phyloP scores from a whole-genome alignment of 2,797 vertebrate genomes.

The Adrianichthys oophorus region DNA sequence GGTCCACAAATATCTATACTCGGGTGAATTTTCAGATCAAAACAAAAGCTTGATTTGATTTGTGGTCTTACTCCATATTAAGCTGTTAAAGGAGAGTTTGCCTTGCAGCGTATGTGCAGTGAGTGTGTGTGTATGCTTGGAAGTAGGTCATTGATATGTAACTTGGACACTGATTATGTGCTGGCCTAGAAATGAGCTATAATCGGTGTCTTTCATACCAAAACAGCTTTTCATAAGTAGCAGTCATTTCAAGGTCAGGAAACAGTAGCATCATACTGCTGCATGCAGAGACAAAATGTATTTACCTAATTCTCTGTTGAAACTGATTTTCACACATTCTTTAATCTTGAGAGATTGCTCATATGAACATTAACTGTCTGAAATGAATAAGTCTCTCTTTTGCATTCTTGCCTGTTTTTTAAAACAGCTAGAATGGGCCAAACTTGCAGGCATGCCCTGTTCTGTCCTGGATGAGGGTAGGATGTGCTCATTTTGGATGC shows the following conservation, averaged over 20 bases:
- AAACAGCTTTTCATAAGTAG: slow-evolving; percentile 75
- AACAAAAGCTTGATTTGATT: slow-evolving; percentile 60
- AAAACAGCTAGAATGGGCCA: slow-evolving; percentile 49
- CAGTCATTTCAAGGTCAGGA: slow-evolving; percentile 75
- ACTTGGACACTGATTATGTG: slow-evolving; percentile 78
- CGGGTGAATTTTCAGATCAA: slow-evolving; percentile 47
- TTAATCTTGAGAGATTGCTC: slow-evolving; percentile 41
- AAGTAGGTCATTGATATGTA: slow-evolving; percentile 83
- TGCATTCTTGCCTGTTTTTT: slow-evolving; percentile 41
- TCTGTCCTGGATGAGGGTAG: slow-evolving; percentile 57
- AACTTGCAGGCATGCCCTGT: slow-evolving; percentile 57
- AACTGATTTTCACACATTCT: slow-evolving; percentile 40
- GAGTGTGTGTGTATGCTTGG: slow-evolving; percentile 43
- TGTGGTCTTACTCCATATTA: slow-evolving; percentile 48
- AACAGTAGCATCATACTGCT: slow-evolving; percentile 51
- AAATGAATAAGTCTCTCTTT: slow-evolving; percentile 18
- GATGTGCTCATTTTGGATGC: slow-evolving; percentile 56
- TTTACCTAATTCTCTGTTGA: slow-evolving; percentile 28
- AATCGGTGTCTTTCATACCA: slow-evolving; percentile 74
- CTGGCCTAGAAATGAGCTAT: slow-evolving; percentile 79
- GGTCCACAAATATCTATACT: slow-evolving; percentile 38
- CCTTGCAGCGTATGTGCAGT: slow-evolving; percentile 58
- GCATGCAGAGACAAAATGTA: slow-evolving; percentile 23
- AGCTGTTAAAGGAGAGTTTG: slow-evolving; percentile 65
- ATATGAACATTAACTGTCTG: slow-evolving; percentile 43